A percentile compares a stretch with the other conserved stretches of the same genome.
These are phyloP conservation scores for Ifrita kowaldi DNA, from an alignment of 2,113 vertebrate species.

Conservation along the genomic window DNA sequence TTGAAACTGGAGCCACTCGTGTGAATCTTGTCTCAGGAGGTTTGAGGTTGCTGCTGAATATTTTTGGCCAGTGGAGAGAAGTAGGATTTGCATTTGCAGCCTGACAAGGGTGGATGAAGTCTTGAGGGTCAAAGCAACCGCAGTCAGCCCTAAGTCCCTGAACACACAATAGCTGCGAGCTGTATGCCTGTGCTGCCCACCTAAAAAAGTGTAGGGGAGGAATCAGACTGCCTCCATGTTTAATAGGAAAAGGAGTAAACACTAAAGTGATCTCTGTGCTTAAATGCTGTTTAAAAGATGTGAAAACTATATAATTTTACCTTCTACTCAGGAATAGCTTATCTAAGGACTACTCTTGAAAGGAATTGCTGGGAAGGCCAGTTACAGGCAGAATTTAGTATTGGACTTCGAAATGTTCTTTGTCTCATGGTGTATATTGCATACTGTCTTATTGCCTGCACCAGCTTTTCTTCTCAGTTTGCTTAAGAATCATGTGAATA, in stretches of 20 bases:
- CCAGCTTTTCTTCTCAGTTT: neutral
- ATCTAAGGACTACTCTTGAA: neutral
- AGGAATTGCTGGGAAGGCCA: neutral
- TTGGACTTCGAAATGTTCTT: neutral
- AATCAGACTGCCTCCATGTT: neutral
- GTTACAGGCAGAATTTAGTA: neutral
- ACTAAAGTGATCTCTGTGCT: neutral
- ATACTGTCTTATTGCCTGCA: neutral
- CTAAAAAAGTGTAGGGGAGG: neutral
- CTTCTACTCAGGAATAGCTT: neutral
- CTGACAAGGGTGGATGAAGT: neutral
- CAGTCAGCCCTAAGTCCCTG: neutral
- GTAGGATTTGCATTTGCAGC: neutral
- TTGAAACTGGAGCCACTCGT: neutral
- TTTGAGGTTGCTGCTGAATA: neutral
- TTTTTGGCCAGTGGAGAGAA: neutral
- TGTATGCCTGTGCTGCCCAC: neutral
- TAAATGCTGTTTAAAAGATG: neutral
- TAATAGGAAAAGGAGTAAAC: neutral
- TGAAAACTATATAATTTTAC: neutral
- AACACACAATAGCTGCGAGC: fast-evolving
- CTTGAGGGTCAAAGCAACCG: neutral
- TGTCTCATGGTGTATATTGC: neutral
- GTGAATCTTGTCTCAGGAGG: neutral
- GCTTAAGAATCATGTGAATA: neutral